Percentiles rank a stretch among this genome's conserved stretches.
Evolutionary conservation across 1,140 invertebrate species (phyloP).

Genomic region (Atopsyche davidsoni): DNA sequence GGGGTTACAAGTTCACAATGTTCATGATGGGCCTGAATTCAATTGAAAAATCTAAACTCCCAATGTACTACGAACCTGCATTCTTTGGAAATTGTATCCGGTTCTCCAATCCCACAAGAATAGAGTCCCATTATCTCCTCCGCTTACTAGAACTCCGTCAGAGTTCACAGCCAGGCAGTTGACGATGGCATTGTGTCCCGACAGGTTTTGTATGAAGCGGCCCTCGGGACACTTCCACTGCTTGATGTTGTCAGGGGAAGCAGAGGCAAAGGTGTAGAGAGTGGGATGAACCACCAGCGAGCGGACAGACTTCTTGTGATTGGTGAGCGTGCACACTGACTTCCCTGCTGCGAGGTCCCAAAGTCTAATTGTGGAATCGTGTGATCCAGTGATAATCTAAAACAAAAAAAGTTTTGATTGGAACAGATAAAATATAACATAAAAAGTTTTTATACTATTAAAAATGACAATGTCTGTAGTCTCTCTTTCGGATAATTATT

Average conservation of each 20-base stretch:
- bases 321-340: conserved; percentile 90
- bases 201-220: conserved; percentile 95
- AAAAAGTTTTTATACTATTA: no score
- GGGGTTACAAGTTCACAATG: no score
- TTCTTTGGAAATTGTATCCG: conserved; percentile 94
- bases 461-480: no score
- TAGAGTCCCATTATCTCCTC: conserved; percentile 98
- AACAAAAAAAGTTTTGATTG: conserved; percentile 8
- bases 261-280: conserved; percentile 94
- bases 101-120: conserved; percentile 99
- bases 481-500: conserved; percentile 8
- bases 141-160: conserved; percentile 94
- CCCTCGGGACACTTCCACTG: conserved; percentile 99
- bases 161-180: conserved; percentile 93
- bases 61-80: conserved; percentile 52
- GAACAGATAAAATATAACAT: neutral
- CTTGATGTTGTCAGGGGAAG: conserved; percentile 98
- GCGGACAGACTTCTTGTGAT: conserved; percentile 98
- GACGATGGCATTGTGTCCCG: conserved; percentile 96
- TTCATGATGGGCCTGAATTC: no score
- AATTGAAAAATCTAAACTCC: no score
- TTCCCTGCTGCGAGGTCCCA: conserved; percentile 98
- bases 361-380: conserved; percentile 82
- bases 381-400: conserved; percentile 71
- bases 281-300: conserved; percentile 87